Base-by-base conservation (phyloP, 2,888 invertebrate species). In the Trichogramma dendrolimi region DNA sequence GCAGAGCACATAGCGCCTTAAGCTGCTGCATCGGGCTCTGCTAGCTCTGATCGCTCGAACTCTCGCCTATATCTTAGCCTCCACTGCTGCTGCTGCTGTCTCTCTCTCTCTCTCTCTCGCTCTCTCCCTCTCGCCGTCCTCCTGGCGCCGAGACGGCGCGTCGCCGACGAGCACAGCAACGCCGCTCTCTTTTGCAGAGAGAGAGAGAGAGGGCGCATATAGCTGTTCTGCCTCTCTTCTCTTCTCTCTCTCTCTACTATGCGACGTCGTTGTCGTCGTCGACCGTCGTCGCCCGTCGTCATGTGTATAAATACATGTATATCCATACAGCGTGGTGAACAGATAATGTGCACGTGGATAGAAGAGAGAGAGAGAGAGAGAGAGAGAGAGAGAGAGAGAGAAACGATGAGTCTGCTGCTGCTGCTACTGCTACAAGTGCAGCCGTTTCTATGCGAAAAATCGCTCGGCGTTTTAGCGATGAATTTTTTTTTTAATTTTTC, bases 91-190 rank as follows among this genome's bases (percentile, higher is more conserved):
- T 14, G 14, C 14, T 14, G 14, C 14, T 14, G 14, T 14, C 14
- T 41, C 50, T 10, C 56, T 4, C 49, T 40, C 2, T 49, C 49
- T 49, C 42, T 49, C 38, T 49, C 11, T 14, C 39, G 43, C n/a
- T 10, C 6, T 6, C 11, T 39, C 38, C 63, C 62, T 68, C 71
- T 70, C 68, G 68, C 72, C 71, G 74, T 71, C 71, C 70, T 67
- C 69, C 69, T 72, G 79, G 79, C 79, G 79, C 79, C 79, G 73
- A 71, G 69, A 72, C 72, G 78, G 71, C 78, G 79, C 79, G 79
- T 74, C 79, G 72, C 73, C 75, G 76, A 78, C 73, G 72, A 69
- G 70, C 67, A 69, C 68, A 44, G 50, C 42, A 41, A 11, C 5
- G 62, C 70, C 66, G 67, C 68, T 57, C 61, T 61, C 60, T 47